A percentile compares a stretch with the other conserved stretches of the same genome.
phyloP scores from a whole-genome alignment of 2,113 vertebrate species.

The Pithys albifrons region DNA sequence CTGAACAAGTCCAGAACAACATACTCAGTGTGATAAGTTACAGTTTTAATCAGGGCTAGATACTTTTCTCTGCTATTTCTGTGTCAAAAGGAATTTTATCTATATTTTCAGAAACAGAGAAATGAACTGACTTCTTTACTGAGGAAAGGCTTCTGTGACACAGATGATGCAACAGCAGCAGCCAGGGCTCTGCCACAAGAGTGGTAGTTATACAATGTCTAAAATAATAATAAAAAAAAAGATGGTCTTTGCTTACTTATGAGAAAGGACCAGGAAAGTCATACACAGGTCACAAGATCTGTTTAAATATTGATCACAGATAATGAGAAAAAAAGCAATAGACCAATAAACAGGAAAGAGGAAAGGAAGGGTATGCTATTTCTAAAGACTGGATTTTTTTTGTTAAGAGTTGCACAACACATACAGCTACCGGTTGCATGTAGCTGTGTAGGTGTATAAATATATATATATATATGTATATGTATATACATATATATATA shows the following conservation, averaged over 20 bases:
- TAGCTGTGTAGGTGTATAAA: neutral
- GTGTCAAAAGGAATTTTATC: neutral
- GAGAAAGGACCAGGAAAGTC: neutral
- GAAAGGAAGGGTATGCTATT: neutral
- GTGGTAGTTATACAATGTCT: neutral
- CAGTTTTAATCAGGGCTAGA: neutral
- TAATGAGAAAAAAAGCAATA: neutral
- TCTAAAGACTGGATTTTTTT: neutral
- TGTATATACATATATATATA: no score
- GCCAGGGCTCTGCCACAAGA: neutral
- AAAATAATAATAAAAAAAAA: neutral
- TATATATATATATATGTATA: neutral
- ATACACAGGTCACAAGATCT: neutral
- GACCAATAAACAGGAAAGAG: neutral
- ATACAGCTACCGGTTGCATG: neutral
- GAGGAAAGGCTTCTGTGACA: neutral
- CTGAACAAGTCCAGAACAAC: neutral
- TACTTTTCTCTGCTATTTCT: neutral
- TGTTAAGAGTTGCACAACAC: neutral
- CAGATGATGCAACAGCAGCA: neutral
- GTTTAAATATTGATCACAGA: neutral
- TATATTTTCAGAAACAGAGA: neutral
- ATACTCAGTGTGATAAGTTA: neutral
- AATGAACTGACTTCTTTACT: neutral
- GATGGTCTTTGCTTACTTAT: neutral